These are phyloP conservation scores for Gallinago solitaria DNA, from an alignment of 2,797 vertebrate species.

Conservation along the genomic window DNA sequence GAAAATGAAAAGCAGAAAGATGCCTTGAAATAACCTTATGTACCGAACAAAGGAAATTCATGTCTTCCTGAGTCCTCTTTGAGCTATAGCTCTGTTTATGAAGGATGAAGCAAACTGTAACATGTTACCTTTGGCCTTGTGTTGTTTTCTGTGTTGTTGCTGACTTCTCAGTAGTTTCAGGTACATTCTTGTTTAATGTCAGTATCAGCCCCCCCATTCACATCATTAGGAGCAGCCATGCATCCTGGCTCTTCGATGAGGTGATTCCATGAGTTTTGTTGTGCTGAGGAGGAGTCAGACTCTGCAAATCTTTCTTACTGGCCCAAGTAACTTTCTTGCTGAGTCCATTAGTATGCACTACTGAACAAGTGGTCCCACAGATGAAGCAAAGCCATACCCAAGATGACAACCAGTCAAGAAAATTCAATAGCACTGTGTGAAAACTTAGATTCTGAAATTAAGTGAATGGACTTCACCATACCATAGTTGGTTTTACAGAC, in stretches of 20 bases:
- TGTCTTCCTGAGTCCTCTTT: neutral
- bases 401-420: neutral
- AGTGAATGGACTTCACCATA: neutral
- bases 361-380: neutral
- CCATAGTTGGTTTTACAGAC: neutral
- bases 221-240: neutral
- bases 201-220: neutral
- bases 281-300: neutral
- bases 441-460: constrained; percentile 4
- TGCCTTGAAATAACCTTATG: neutral
- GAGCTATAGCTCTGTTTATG: constrained; percentile 21
- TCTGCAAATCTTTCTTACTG: neutral
- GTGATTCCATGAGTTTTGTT: neutral
- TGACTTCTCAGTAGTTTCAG: neutral
- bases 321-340: neutral
- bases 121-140: neutral
- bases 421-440: neutral
- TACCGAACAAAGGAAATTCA: neutral
- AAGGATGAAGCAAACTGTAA: neutral
- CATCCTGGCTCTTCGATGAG: neutral
- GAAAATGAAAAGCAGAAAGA: neutral
- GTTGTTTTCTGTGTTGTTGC: neutral
- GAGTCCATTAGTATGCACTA: neutral
- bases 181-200: neutral
- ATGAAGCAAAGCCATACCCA: neutral